phyloP scores from a whole-genome alignment of 2,888 invertebrate species.

The Marronus borbonicus region DNA sequence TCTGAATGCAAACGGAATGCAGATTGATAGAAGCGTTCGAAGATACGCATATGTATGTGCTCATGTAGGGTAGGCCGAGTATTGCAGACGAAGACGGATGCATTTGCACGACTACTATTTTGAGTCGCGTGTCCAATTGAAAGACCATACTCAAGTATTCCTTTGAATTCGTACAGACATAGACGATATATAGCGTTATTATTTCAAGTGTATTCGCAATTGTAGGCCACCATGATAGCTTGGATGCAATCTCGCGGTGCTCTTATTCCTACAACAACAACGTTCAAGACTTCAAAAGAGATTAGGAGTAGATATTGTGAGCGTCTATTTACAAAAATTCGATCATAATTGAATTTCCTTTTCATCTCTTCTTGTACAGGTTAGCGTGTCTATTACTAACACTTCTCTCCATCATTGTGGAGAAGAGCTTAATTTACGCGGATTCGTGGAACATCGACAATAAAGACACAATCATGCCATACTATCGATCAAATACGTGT shows the following conservation, averaged over 20 bases:
- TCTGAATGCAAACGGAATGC: slow-evolving; percentile 50
- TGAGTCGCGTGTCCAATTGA: slow-evolving; percentile 62
- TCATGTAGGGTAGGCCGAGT: slow-evolving; percentile 1
- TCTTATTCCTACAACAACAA: slow-evolving; percentile 26
- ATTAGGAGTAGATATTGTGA: slow-evolving; percentile 46
- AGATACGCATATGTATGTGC: slow-evolving; percentile 22
- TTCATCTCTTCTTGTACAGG: slow-evolving; percentile 37
- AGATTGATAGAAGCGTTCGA: slow-evolving; percentile 44
- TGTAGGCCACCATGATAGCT: slow-evolving; percentile 49
- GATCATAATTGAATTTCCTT: slow-evolving; percentile 50
- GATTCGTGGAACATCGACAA: slow-evolving; percentile 52
- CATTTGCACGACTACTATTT: slow-evolving; percentile 51
- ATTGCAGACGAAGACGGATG: slow-evolving; percentile 51
- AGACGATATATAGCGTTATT: slow-evolving; percentile 54
- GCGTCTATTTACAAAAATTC: slow-evolving; percentile 38
- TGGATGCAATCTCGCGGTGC: slow-evolving; percentile 36
- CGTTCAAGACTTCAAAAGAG: slow-evolving; percentile 32
- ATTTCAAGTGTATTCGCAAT: slow-evolving; percentile 48
- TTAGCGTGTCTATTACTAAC: slow-evolving; percentile 48
- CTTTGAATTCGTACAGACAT: slow-evolving; percentile 53
- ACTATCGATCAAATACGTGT: slow-evolving; percentile 42
- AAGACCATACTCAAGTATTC: slow-evolving; percentile 59
- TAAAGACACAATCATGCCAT: slow-evolving; percentile 30
- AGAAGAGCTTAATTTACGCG: slow-evolving; percentile 46
- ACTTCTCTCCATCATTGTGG: slow-evolving; percentile 36